Conservation (phyloP, 2,797 vertebrate genomes). For the Merluccius polli region DNA sequence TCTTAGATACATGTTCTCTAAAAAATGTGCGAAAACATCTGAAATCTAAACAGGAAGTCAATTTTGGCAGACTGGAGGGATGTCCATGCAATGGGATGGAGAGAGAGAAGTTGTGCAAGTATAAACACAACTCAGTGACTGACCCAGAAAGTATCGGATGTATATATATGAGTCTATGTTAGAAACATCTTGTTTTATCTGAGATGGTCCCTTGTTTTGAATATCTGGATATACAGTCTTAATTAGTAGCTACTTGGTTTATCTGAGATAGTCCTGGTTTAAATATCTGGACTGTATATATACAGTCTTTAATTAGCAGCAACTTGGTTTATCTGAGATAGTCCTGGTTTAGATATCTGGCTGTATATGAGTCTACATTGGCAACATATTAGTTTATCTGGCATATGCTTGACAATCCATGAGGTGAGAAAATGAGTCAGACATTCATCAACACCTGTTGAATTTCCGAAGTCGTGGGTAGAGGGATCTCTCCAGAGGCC, state of each 20-base stretch:
- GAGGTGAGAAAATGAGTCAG: neutral
- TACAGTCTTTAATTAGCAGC: neutral
- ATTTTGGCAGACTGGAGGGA: constrained; percentile 20
- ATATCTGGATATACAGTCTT: neutral
- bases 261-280: too few relatives aligned
- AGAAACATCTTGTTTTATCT: constrained; percentile 19
- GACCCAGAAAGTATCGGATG: neutral
- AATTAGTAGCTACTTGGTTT: too few relatives aligned
- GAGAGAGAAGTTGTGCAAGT: neutral
- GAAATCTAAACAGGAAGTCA: constrained; percentile 32
- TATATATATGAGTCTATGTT: neutral
- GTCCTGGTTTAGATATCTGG: neutral
- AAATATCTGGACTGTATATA: neutral
- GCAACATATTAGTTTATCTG: constrained; percentile 13
- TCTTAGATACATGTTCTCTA: constrained; percentile 9
- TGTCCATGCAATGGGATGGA: neutral
- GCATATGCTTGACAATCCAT: neutral
- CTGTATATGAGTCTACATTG: neutral
- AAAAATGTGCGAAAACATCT: constrained; percentile 24
- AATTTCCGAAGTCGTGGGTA: neutral
- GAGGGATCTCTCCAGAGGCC: neutral
- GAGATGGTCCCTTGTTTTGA: neutral
- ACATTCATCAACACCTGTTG: neutral
- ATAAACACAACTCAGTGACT: neutral
- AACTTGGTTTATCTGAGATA: constrained; percentile 19